These are phyloP conservation scores for Watsonalla binaria DNA, from an alignment of 2,888 invertebrate genomes.

Conservation along the genomic window DNA sequence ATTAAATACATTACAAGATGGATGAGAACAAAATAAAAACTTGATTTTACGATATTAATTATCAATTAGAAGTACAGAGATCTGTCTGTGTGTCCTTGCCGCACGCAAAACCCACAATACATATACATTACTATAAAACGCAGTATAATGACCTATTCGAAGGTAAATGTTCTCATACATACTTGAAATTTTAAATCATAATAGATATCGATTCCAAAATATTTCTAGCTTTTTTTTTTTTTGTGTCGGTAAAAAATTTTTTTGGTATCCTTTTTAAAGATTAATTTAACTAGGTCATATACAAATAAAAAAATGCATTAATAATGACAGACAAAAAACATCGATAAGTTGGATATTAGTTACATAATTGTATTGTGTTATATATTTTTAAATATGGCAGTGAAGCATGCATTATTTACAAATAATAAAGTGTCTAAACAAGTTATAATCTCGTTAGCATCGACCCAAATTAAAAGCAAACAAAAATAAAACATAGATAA, in stretches of 20 bases:
- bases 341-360: too few species aligned
- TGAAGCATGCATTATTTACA: not conserved
- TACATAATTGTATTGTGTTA: too few species aligned
- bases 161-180: conserved; percentile 1
- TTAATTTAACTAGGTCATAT: too few species aligned
- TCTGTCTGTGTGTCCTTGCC: conserved; percentile 22
- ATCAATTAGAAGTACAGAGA: conserved; percentile 8
- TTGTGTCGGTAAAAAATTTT: too few species aligned
- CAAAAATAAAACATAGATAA: conserved; percentile 41
- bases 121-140: conserved; percentile 1
- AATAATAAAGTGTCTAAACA: conserved; percentile 9
- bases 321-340: too few species aligned
- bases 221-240: not conserved
- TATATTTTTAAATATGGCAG: too few species aligned
- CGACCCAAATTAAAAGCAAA: conserved; percentile 58
- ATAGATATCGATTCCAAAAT: not conserved
- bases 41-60: conserved; percentile 1
- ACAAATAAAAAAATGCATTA: too few species aligned
- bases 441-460: conserved; percentile 42
- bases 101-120: conserved; percentile 19
- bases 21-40: conserved; percentile 1
- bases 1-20: not conserved
- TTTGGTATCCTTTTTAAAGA: too few species aligned
- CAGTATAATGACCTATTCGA: conserved; percentile 1
- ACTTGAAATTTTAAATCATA: not conserved